These are phyloP conservation scores for Odobenus rosmarus DNA, from an alignment of 2,113 vertebrate genomes.

Conservation along the genomic window DNA sequence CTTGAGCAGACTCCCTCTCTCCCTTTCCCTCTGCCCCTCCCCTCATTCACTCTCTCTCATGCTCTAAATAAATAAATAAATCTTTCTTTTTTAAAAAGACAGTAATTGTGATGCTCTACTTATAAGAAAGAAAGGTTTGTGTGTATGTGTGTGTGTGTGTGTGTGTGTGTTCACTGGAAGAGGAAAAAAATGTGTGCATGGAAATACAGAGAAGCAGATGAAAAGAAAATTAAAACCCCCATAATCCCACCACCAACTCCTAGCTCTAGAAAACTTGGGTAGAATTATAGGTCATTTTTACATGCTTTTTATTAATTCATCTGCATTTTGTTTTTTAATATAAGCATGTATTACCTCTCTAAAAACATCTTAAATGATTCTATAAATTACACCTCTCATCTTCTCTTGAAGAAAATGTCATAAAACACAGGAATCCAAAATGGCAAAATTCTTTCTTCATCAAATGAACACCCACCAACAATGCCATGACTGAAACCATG, in stretches of 20 bases:
- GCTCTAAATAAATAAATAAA: not conserved
- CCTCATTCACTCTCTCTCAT: not conserved
- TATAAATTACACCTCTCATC: not conserved
- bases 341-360: not conserved
- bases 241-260: not conserved
- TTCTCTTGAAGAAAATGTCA: not conserved
- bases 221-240: not conserved
- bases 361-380: slow-evolving; percentile 30
- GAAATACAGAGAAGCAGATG: not conserved
- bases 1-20: not conserved
- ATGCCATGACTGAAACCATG: not conserved
- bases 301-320: not conserved
- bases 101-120: not conserved
- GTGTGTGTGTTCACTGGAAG: not conserved
- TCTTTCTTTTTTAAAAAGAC: not conserved
- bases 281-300: not conserved
- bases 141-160: not conserved
- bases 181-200: not conserved
- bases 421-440: not conserved
- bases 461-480: not conserved
- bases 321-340: not conserved
- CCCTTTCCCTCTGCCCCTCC: not conserved
- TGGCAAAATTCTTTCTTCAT: not conserved
- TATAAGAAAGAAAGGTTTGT: not conserved
- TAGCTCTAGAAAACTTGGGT: not conserved